Evolutionary conservation across 2,888 invertebrate genomes (phyloP), one percentile per base, ranked within the genome.

Genomic region (Cephalotes varians): DNA sequence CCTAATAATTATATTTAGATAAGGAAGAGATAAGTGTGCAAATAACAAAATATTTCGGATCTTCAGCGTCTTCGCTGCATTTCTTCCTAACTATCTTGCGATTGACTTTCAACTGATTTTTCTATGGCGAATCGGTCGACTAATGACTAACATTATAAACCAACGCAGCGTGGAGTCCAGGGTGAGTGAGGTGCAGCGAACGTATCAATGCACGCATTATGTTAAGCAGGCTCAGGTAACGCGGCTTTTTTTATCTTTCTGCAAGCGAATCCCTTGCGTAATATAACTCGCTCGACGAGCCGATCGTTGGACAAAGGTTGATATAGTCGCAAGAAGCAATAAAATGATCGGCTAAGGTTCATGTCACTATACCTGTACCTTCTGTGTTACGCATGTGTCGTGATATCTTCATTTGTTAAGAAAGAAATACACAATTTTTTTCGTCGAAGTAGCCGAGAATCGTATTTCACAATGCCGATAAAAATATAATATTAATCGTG

Each of bases 261-360:
- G 64, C 64, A 64, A 76, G 65, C 51, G 65, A 65, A 76, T 64
- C 76, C 51, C 21, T 67, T 77, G 69, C 69, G 56, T 69, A 69
- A 77, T 31, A 51, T 10, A 54, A 56, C 67, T 47, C 74, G 71
- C n/a, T 72, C 25, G 54, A 25, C 49, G 49, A 62, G 21, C 40
- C 31, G 44, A 67, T 44, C 44, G 40, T 31, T 54, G 67, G 15
- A 56, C 51, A 31, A 40, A 67, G 40, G 21, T 73, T 58, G 44
- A n/a, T 40, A 58, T 6, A n/a, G 1, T 76, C 21, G 67, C 76
- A 40, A 37, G 31, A 47, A 40, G 44, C 31, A 44, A 69, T 79
- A 79, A 69, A 37, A 44, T 25, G 31, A n/a, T 28, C 15, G 37
- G 21, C 18, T 54, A 56, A 56, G 37, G 64, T 76, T 54, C 51